Percentiles rank a stretch among this genome's conserved stretches.
Conservation (phyloP, 2,797 vertebrate species). For the Peromyscus nudipes region DNA sequence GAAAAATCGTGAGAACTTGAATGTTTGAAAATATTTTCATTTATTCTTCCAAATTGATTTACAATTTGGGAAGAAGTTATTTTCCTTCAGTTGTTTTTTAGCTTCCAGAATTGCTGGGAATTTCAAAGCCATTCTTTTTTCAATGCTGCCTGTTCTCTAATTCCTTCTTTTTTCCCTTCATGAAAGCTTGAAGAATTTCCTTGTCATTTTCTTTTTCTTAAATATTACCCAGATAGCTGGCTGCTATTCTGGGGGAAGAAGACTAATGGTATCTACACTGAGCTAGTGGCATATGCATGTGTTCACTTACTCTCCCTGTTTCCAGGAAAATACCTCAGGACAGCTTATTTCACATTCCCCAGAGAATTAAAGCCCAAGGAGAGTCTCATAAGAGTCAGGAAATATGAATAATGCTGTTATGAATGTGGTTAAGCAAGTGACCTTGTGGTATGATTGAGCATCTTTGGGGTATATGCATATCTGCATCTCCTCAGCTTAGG, state of each 20-base stretch:
- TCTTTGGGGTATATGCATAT: not conserved
- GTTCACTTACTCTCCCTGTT: not conserved
- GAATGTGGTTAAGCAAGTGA: no score
- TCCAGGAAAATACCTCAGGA: not conserved
- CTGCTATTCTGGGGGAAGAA: not conserved
- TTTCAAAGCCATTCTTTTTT: not conserved
- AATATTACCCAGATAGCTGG: not conserved
- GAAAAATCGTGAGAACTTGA: not conserved
- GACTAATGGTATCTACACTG: not conserved
- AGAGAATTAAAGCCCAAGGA: not conserved
- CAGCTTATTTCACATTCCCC: conserved; percentile 26
- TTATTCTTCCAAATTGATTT: not conserved
- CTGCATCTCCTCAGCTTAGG: not conserved
- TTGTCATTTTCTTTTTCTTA: not conserved
- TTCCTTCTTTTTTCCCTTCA: not conserved
- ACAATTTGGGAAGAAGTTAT: not conserved
- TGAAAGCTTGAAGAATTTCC: conserved; percentile 23
- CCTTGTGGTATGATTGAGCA: no score
- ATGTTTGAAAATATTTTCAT: conserved; percentile 19
- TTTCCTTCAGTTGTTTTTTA: conserved; percentile 28
- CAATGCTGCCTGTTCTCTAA: not conserved
- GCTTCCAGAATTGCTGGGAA: not conserved
- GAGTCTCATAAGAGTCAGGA: not conserved
- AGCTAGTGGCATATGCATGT: not conserved
- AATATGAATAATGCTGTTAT: not conserved